phyloP scores from a whole-genome alignment of 2,888 invertebrate species.

The Tuberolachnus salignus region DNA sequence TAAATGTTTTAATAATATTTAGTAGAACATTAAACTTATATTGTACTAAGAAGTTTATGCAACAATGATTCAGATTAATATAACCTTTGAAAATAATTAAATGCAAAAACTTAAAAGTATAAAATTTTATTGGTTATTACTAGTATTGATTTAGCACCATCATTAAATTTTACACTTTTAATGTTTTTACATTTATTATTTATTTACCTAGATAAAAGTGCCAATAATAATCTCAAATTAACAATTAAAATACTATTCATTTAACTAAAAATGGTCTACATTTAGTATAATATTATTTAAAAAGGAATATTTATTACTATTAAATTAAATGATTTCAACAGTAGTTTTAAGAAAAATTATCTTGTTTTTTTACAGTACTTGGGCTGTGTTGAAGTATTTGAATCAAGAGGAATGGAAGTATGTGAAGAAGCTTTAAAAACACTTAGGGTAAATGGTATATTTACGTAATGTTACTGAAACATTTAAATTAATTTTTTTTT shows the following conservation, averaged over 20 bases:
- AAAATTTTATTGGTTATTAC: too few species aligned
- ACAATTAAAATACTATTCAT: too few species aligned
- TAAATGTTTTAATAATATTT: too few species aligned
- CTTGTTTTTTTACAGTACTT: constrained; percentile 72
- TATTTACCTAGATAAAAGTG: too few species aligned
- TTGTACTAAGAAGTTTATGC: too few species aligned
- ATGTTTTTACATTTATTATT: too few species aligned
- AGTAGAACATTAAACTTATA: too few species aligned
- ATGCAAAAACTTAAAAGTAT: too few species aligned
- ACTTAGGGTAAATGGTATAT: constrained; percentile 74
- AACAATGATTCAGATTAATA: not conserved
- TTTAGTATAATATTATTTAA: not conserved
- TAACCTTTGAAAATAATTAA: not conserved
- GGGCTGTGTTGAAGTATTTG: constrained; percentile 98
- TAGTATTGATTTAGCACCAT: too few species aligned
- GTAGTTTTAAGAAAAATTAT: not conserved
- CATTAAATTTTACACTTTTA: too few species aligned
- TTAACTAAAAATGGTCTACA: too few species aligned
- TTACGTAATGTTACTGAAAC: not conserved
- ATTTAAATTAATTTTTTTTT: not conserved
- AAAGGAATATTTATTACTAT: not conserved
- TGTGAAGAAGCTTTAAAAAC: constrained; percentile 99
- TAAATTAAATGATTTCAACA: not conserved
- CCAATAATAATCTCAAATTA: too few species aligned
- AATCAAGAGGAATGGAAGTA: constrained; percentile 98